phyloP scores from a whole-genome alignment of 1,140 invertebrate species.

The Drosophila repleta region DNA sequence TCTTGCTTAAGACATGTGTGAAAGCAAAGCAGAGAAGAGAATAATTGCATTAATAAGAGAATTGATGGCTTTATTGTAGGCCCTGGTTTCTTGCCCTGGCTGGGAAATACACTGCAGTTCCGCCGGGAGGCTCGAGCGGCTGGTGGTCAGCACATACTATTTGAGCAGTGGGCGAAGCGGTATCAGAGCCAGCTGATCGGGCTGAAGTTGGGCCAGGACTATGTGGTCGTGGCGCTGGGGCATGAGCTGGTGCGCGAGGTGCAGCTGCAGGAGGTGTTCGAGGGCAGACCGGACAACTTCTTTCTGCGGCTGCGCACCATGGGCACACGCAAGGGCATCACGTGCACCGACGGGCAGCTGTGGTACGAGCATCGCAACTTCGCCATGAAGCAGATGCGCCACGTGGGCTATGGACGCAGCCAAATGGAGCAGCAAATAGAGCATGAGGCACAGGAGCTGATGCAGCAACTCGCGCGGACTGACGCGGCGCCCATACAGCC shows the following conservation, averaged over 20 bases:
- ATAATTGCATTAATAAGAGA: no score
- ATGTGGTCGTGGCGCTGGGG: slow-evolving; percentile 87
- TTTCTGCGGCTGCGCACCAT: slow-evolving; percentile 89
- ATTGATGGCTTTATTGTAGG: slow-evolving; percentile 84
- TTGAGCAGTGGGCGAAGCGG: slow-evolving; percentile 85
- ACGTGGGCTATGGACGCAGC: slow-evolving; percentile 90
- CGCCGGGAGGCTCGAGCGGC: slow-evolving; percentile 85
- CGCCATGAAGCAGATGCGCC: slow-evolving; percentile 88
- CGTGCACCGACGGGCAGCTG: slow-evolving; percentile 89
- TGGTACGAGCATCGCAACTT: slow-evolving; percentile 92
- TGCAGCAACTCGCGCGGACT: slow-evolving; percentile 84
- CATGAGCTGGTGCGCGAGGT: slow-evolving; percentile 86
- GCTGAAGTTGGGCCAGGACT: slow-evolving; percentile 87
- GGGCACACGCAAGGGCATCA: slow-evolving; percentile 87
- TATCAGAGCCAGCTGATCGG: slow-evolving; percentile 88
- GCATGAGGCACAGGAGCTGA: slow-evolving; percentile 86
- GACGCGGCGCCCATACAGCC: slow-evolving; percentile 76
- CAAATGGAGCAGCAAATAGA: slow-evolving; percentile 89
- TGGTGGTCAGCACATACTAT: slow-evolving; percentile 87
- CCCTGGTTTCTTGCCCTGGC: slow-evolving; percentile 88
- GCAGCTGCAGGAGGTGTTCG: slow-evolving; percentile 87
- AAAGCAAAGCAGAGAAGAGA: no score
- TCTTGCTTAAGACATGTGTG: no score
- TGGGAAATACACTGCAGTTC: slow-evolving; percentile 87
- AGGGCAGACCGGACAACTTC: slow-evolving; percentile 89